Conservation (phyloP, 2,888 invertebrate species). For the Diaperis boleti region DNA sequence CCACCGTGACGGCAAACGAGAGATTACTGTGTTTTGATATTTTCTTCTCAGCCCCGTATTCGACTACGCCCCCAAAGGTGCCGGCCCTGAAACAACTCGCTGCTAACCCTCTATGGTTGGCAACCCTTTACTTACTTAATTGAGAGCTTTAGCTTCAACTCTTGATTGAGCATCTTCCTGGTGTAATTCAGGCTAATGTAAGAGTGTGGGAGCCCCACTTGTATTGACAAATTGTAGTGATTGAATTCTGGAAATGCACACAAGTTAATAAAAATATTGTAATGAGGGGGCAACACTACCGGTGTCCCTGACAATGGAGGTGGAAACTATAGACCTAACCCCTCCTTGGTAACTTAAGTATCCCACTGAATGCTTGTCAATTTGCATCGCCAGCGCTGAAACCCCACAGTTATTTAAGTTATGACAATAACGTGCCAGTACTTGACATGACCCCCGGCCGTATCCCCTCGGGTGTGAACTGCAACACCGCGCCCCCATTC, state of each 20-base stretch:
- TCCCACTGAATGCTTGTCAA: conserved; percentile 90
- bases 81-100: conserved; percentile 73
- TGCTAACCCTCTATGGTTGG: conserved; percentile 18
- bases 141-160: conserved; percentile 80
- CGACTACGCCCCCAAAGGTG: conserved; percentile 87
- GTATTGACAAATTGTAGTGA: conserved; percentile 76
- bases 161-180: conserved; percentile 83
- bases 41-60: conserved; percentile 94
- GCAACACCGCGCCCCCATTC: conserved; percentile 81
- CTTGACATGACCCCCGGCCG: conserved; percentile 83
- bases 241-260: conserved; percentile 61
- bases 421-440: too few relatives aligned
- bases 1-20: conserved; percentile 86
- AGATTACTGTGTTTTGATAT: conserved; percentile 91
- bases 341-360: conserved; percentile 87
- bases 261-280: background rate
- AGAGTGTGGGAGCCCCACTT: conserved; percentile 86
- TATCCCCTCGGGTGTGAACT: conserved; percentile 82
- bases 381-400: conserved; percentile 83
- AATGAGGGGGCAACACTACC: conserved; percentile 65
- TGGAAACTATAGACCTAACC: conserved; percentile 81
- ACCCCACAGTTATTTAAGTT: too few relatives aligned
- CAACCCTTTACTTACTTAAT: conserved; percentile 56
- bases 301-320: conserved; percentile 83
- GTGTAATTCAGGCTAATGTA: conserved; percentile 82